Evolutionary conservation across 2,797 vertebrate genomes (phyloP).

Genomic region (Centroberyx gerrardi): DNA sequence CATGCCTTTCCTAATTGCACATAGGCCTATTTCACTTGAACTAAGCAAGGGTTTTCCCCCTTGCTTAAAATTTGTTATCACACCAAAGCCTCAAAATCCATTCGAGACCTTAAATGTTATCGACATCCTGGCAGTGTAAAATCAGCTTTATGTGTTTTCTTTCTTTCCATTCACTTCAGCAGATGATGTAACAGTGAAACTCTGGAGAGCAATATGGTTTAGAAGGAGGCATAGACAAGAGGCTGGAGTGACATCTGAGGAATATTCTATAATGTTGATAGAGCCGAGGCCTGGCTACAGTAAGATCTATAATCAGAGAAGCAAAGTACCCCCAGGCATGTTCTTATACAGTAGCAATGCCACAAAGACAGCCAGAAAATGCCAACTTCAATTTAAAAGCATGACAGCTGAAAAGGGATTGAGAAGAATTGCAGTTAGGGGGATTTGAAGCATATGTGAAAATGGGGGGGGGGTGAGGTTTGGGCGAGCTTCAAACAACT

Average conservation of each 20-base stretch:
- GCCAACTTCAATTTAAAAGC: slow-evolving; percentile 66
- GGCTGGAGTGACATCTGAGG: slow-evolving; percentile 72
- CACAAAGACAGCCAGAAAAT: slow-evolving; percentile 62
- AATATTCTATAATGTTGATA: slow-evolving; percentile 65
- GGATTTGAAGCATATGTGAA: slow-evolving; percentile 44
- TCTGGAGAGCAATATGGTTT: slow-evolving; percentile 59
- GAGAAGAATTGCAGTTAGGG: slow-evolving; percentile 51
- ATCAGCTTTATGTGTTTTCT: slow-evolving; percentile 54
- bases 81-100: slow-evolving; percentile 56
- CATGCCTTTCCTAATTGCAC: slow-evolving; percentile 51
- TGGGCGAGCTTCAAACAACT: slow-evolving; percentile 29
- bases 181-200: slow-evolving; percentile 68
- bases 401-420: slow-evolving; percentile 60
- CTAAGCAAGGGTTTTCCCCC: slow-evolving; percentile 38
- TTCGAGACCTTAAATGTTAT: slow-evolving; percentile 59
- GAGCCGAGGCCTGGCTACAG: slow-evolving; percentile 55
- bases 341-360: slow-evolving; percentile 65
- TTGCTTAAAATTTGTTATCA: slow-evolving; percentile 49
- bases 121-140: slow-evolving; percentile 57
- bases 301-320: slow-evolving; percentile 71
- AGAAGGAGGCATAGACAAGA: slow-evolving; percentile 47
- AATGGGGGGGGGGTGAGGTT: slow-evolving; percentile 17
- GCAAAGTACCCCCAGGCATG: slow-evolving; percentile 63
- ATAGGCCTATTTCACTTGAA: slow-evolving; percentile 40
- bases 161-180: slow-evolving; percentile 55